Evolutionary conservation across 2,113 vertebrate genomes (phyloP), one percentile per base, ranked within the genome.

Genomic region (Thamnaconus septentrionalis): DNA sequence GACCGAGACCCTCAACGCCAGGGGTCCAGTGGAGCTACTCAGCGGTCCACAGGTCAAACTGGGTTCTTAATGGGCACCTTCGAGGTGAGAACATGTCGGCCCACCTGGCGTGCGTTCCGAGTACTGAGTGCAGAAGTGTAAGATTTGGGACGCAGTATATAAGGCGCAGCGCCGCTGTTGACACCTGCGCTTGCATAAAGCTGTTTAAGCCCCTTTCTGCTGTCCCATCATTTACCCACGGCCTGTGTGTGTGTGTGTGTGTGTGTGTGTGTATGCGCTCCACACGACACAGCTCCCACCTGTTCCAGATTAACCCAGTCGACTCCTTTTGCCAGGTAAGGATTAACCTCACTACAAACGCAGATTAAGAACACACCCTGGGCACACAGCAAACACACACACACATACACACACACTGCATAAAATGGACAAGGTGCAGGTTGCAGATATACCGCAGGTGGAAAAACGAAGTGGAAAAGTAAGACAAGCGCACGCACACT

Each of bases 301-400:
- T 82, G 83, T 71, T 81, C 56, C 66, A 81, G 74, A 87, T 83
- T 86, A 86, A 83, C 78, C 66, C 56, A 31, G 71, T 75, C 59
- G 47, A 56, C 66, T 48, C 43, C 61, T 67, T 31, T 67, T 73
- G 59, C 76, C 82, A 81, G 75, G 70, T 75, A 66, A 52, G 74
- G 85, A 87, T 89, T 86, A 87, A 82, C 80, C 67, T 54, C 58
- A 59, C 75, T 77, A 65, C 58, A 53, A 74, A 76, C 41, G 11
- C 76, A 80, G 78, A 83, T 80, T 80, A 76, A 56, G 49, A 62
- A 49, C 63, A 55, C 47, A 46, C 61, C 41, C n/a, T 31, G 18
- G 18, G 3, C 9, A 6, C 52, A 51, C 46, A 6, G 57, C 5
- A 18, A 1, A 49, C 4, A 31, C 62, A 31, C 60, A 62, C 45